Conservation (phyloP, 1,140 invertebrate genomes). For the Drosophila lowei region DNA sequence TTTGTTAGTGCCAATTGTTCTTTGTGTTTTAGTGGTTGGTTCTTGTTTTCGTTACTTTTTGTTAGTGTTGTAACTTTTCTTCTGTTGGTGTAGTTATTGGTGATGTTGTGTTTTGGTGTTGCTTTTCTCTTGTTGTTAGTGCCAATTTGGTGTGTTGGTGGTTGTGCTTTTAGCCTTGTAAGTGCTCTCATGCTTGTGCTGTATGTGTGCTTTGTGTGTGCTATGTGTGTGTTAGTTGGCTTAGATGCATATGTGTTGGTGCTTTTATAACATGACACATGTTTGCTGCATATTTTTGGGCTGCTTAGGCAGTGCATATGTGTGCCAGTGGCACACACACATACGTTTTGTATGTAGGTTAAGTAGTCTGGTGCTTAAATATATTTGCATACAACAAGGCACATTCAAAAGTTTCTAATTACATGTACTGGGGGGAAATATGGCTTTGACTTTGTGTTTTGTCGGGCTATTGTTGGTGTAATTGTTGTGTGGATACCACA, state of each 20-base stretch:
- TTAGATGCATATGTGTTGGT: conserved; percentile 9
- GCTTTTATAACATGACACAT: conserved; percentile 52
- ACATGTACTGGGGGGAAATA: conserved; percentile 26
- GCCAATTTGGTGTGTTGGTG: conserved; percentile 51
- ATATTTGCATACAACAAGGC: conserved; percentile 77
- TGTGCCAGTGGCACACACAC: too few relatives aligned
- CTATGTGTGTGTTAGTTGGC: conserved; percentile 10
- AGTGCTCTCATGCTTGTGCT: neutral
- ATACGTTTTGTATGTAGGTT: conserved; percentile 50
- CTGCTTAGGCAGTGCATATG: conserved; percentile 6
- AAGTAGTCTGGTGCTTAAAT: conserved; percentile 68
- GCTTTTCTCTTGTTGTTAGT: conserved; percentile 57
- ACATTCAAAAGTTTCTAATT: conserved; percentile 68
- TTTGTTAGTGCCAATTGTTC: conserved; percentile 14
- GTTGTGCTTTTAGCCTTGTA: conserved; percentile 48
- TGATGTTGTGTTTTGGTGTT: conserved; percentile 2
- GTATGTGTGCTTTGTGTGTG: neutral
- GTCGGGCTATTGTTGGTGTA: conserved; percentile 1
- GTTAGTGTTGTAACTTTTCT: conserved; percentile 8
- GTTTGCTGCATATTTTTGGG: conserved; percentile 17
- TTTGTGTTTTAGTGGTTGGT: conserved; percentile 9
- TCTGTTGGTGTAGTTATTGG: conserved; percentile 14
- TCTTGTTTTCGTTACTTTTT: neutral
- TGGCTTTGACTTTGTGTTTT: conserved; percentile 6
- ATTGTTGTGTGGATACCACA: conserved; percentile 24